These are phyloP conservation scores for Littorina saxatilis DNA, from an alignment of 1,140 invertebrate species.

Conservation along the genomic window DNA sequence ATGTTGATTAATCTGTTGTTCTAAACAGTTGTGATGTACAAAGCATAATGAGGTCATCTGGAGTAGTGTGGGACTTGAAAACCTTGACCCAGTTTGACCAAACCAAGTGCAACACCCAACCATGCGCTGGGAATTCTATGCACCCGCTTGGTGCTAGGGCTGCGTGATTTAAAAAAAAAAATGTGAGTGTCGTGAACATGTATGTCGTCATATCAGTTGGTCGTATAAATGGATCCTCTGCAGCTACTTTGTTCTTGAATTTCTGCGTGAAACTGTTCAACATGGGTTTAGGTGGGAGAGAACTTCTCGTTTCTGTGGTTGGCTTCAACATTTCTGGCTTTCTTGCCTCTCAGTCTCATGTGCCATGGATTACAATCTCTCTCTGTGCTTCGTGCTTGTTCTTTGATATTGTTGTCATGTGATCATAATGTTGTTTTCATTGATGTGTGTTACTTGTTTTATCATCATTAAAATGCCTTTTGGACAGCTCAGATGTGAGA, in stretches of 20 bases:
- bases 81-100: too few species aligned
- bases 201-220: constrained; percentile 1
- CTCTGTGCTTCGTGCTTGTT: neutral
- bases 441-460: neutral
- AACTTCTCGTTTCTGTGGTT: too few species aligned
- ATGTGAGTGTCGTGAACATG: neutral
- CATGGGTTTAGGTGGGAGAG: too few species aligned
- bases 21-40: too few species aligned
- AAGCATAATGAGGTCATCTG: too few species aligned
- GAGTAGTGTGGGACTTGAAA: neutral
- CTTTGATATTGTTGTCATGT: constrained; percentile 11
- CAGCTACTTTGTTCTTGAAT: constrained; percentile 5
- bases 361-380: neutral
- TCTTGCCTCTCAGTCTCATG: too few species aligned
- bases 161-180: neutral
- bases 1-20: too few species aligned
- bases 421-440: constrained; percentile 1
- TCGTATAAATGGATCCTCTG: constrained; percentile 6
- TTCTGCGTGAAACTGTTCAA: too few species aligned
- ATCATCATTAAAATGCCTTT: too few species aligned
- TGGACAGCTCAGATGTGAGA: neutral
- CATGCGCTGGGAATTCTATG: constrained; percentile 10
- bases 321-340: too few species aligned
- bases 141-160: constrained; percentile 15
- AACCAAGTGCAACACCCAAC: neutral